Evolutionary conservation across 2,888 invertebrate genomes (phyloP).

Genomic region (Cheilosia pagana): DNA sequence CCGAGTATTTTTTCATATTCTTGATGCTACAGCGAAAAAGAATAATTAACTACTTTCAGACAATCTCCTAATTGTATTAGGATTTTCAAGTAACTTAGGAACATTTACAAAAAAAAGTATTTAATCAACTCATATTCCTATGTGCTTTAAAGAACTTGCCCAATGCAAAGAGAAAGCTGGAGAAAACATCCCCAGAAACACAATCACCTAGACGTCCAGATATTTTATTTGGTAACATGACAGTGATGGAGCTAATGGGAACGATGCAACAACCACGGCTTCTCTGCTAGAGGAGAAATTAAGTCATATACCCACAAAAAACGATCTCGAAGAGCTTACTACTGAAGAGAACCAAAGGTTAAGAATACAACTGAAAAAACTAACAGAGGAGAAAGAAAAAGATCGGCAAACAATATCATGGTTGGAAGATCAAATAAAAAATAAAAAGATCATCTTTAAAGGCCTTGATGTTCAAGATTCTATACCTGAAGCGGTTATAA

Average conservation of each 20-base stretch:
- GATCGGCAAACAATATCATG: neutral
- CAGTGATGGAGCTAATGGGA: neutral
- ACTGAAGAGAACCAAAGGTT: neutral
- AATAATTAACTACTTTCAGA: too few species aligned
- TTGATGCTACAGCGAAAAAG: too few species aligned
- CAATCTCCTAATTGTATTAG: too few species aligned
- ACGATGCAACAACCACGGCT: too few species aligned
- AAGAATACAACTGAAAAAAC: neutral
- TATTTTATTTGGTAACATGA: neutral
- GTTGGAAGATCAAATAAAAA: constrained; percentile 2
- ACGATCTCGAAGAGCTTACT: neutral
- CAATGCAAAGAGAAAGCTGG: neutral
- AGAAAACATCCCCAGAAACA: neutral
- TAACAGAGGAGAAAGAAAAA: neutral
- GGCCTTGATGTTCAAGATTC: neutral
- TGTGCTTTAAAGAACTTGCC: too few species aligned
- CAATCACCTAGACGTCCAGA: neutral
- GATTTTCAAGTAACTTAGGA: too few species aligned
- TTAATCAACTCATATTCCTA: too few species aligned
- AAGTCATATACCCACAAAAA: neutral
- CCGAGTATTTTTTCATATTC: too few species aligned
- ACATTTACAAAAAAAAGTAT: too few species aligned
- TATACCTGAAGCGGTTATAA: too few species aligned
- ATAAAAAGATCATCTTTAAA: neutral
- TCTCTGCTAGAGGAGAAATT: neutral